Evolutionary conservation across 2,113 vertebrate genomes (phyloP), one percentile per base, ranked within the genome.

Genomic region (Gulo gulo): DNA sequence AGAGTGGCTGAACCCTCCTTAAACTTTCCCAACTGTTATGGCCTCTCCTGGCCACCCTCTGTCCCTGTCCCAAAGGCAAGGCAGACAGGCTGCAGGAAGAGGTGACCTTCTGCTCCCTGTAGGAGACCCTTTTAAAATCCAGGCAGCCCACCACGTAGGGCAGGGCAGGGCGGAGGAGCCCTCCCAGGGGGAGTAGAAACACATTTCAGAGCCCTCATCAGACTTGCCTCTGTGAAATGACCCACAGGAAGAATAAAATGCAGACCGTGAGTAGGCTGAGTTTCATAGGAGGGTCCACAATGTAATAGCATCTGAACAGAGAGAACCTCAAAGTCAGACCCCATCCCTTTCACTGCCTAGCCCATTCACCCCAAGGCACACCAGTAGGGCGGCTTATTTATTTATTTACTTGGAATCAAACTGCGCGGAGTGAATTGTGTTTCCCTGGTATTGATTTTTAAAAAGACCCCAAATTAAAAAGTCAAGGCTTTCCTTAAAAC

Each of bases 381-480:
- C 0, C 0, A 15, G 59, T 59, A 39, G 74, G 57, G 63, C 23
- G 4, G 45, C 50, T 90, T 95, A 76, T 73, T 95, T 97, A 96
- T 98, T 95, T 97, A 91, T 83, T 94, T 88, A 91, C 69, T 84
- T 20, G 29, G 81, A 95, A 50, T 93, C 93, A 89, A 76, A 91
- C 88, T 97, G 65, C 8, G 16, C 23, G 8, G 61, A 94, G 97
- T 97, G 96, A 98, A 97, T 97, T 91, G 97, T 95, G 94, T 98
- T 98, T 92, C 93, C 91, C 6, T 11, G 85, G 80, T 61, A 5
- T 95, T 95, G 94, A 87, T 98, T 98, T 98, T 97, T 96, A 80
- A 96, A 86, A 98, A 98, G 96, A 97, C 95, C 97, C 95, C 97
- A 98, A 98, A 97, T 98, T 98, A 98, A 98, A 98, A 98, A 98